A percentile compares a stretch with the other conserved stretches of the same genome.
Evolutionary conservation across 2,113 vertebrate species (phyloP).

Genomic region (Rynchops niger): DNA sequence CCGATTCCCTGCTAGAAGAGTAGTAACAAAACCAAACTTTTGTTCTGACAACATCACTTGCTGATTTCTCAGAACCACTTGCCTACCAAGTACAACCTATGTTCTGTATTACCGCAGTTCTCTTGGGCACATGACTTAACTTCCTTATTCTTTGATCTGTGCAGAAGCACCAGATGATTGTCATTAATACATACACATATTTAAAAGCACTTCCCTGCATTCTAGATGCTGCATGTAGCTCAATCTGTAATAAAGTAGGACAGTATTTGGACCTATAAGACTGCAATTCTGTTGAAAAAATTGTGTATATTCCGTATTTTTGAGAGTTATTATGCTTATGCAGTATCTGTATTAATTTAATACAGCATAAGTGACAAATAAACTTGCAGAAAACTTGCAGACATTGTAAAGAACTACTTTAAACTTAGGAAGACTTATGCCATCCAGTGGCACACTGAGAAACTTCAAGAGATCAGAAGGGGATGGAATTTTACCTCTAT

Average conservation of each 20-base stretch:
- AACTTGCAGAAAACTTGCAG: background rate
- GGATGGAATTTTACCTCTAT: background rate
- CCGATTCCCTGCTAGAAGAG: background rate
- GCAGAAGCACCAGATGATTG: background rate
- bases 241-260: background rate
- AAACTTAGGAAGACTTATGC: background rate
- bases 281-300: background rate
- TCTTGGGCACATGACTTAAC: background rate
- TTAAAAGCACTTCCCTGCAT: background rate
- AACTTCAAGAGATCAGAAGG: background rate
- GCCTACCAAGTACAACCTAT: background rate
- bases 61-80: background rate
- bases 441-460: conserved; percentile 35
- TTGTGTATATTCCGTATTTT: background rate
- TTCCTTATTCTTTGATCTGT: background rate
- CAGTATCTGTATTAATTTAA: background rate
- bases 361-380: background rate
- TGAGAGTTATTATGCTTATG: background rate
- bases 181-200: background rate
- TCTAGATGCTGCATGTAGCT: background rate
- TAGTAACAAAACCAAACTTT: background rate
- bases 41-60: background rate
- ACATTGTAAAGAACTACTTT: background rate
- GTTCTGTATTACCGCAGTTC: background rate
- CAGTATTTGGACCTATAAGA: background rate